Percentiles rank a stretch among this genome's conserved stretches.
Conservation (phyloP, 1,140 invertebrate genomes). For the Leptinotarsa undecemlineata region DNA sequence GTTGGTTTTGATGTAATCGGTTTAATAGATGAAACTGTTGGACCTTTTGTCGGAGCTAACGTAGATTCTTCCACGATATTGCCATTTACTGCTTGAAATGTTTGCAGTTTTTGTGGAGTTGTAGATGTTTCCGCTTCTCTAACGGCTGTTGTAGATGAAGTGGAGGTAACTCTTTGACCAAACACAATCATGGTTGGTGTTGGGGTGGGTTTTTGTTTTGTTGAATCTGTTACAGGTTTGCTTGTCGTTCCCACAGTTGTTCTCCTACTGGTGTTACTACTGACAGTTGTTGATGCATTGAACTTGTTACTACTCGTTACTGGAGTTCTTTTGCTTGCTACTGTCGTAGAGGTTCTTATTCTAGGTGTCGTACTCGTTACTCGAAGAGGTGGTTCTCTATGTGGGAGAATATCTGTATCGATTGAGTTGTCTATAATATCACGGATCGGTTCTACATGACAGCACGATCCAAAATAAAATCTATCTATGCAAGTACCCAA, state of each 20-base stretch:
- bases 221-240: not conserved
- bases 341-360: not conserved
- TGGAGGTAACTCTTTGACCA: not conserved
- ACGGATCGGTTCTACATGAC: conserved; percentile 64
- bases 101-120: conserved; percentile 54
- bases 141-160: conserved; percentile 24
- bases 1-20: conserved; percentile 53
- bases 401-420: conserved; percentile 59
- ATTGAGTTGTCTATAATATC: conserved; percentile 59
- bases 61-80: conserved; percentile 37
- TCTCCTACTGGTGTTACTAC: not conserved
- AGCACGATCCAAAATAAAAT: conserved; percentile 91
- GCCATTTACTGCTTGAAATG: conserved; percentile 59
- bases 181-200: not conserved
- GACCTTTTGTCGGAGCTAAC: conserved; percentile 45
- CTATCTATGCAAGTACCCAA: conserved; percentile 89
- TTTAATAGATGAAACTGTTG: conserved; percentile 52
- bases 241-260: not conserved
- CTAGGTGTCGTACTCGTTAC: conserved; percentile 47
- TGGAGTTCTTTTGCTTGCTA: conserved; percentile 5
- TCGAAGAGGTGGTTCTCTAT: conserved; percentile 53
- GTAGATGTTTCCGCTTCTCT: conserved; percentile 25
- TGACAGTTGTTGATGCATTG: not conserved
- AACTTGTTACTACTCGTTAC: not conserved
- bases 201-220: not conserved